phyloP scores from a whole-genome alignment of 1,140 invertebrate species.

The Macrotrachela quadricornifera region DNA sequence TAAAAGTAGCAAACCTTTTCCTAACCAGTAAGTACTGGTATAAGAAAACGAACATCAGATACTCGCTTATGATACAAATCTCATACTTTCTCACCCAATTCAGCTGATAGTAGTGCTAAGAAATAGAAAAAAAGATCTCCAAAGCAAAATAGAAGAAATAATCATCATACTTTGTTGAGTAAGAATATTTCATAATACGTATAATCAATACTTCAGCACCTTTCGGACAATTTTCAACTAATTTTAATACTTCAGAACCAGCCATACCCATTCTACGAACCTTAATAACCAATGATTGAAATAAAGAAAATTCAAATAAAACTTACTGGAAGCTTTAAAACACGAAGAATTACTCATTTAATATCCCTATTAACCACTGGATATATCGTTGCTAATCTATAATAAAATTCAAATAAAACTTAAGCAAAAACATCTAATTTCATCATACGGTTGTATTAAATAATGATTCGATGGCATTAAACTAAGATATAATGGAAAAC shows the following conservation, averaged over 20 bases:
- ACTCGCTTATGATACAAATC: slow-evolving; percentile 76
- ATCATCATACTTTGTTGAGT: too few relatives aligned
- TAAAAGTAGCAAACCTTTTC: slow-evolving; percentile 38
- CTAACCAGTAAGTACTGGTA: slow-evolving; percentile 78
- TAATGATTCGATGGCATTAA: slow-evolving; percentile 53
- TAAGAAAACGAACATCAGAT: slow-evolving; percentile 83
- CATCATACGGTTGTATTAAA: slow-evolving; percentile 46
- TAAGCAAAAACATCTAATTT: slow-evolving; percentile 5
- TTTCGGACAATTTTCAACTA: slow-evolving; percentile 78
- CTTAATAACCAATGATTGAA: slow-evolving; percentile 54
- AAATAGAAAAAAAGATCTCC: slow-evolving; percentile 76
- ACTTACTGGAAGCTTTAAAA: too few relatives aligned
- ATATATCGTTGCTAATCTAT: slow-evolving; percentile 28
- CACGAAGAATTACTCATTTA: slow-evolving; percentile 71
- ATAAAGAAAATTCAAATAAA: too few relatives aligned
- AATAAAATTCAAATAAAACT: neutral
- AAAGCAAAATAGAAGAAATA: too few relatives aligned
- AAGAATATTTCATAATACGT: too few relatives aligned
- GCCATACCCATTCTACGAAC: slow-evolving; percentile 56
- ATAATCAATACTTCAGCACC: slow-evolving; percentile 80
- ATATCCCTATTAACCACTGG: slow-evolving; percentile 60
- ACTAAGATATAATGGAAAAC: slow-evolving; percentile 60
- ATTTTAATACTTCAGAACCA: slow-evolving; percentile 49
- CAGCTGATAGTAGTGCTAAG: slow-evolving; percentile 54
- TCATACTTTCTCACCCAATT: slow-evolving; percentile 62